Conservation (phyloP, 1,140 invertebrate species). For the Zaprionus capensis region DNA sequence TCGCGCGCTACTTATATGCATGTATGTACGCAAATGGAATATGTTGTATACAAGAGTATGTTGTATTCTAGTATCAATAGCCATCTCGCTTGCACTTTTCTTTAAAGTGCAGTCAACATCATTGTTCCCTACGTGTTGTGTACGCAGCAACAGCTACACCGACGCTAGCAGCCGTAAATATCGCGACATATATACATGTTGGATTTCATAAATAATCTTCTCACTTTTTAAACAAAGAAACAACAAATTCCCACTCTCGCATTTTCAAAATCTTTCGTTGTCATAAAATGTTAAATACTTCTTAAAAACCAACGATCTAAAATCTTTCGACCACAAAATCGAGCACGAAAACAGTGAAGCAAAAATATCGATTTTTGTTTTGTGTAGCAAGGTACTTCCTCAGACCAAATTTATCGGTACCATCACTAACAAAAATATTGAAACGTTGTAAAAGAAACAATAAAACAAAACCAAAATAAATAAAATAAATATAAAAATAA, state of each 20-base stretch:
- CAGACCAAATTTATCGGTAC: neutral
- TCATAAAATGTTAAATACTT: constrained; percentile 4
- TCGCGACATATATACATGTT: constrained; percentile 16
- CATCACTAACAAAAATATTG: neutral
- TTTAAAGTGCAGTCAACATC: constrained; percentile 32
- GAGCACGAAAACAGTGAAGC: constrained; percentile 36
- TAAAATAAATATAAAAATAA: too few species aligned
- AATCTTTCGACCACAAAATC: constrained; percentile 41
- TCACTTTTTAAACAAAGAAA: neutral
- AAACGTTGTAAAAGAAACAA: neutral
- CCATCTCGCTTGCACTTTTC: constrained; percentile 53
- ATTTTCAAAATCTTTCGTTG: constrained; percentile 11
- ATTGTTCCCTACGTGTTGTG: constrained; percentile 33
- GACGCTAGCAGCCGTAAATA: constrained; percentile 20
- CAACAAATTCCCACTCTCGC: neutral
- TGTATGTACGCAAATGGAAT: constrained; percentile 26
- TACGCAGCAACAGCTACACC: constrained; percentile 50
- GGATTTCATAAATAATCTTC: constrained; percentile 3
- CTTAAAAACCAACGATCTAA: constrained; percentile 18
- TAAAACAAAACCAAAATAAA: neutral
- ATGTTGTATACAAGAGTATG: constrained; percentile 50
- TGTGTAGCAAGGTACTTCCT: neutral
- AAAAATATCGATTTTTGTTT: constrained; percentile 28
- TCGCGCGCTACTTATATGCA: constrained; percentile 46
- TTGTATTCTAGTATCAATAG: constrained; percentile 37